These are phyloP conservation scores for Otis tarda DNA, from an alignment of 2,113 vertebrate species.

Conservation along the genomic window DNA sequence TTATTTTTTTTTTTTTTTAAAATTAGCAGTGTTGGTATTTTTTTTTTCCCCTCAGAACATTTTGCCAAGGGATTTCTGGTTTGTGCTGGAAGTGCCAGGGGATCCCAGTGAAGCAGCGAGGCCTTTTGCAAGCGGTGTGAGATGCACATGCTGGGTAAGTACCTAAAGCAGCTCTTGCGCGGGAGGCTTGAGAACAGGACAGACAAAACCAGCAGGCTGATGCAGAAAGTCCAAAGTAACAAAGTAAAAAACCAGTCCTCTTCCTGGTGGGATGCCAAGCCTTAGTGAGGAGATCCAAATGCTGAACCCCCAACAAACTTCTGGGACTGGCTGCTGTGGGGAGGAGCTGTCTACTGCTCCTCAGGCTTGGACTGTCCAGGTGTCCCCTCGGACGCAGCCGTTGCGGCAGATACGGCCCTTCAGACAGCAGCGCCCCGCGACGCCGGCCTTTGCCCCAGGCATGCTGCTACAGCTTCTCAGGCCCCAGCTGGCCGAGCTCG, in stretches of 20 bases:
- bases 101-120: background rate
- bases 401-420: background rate
- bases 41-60: background rate
- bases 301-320: background rate
- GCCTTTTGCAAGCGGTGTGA: rapidly evolving
- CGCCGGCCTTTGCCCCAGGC: background rate
- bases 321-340: background rate
- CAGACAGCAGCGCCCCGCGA: background rate
- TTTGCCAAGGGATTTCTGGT: background rate
- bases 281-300: rapidly evolving
- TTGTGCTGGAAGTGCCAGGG: background rate
- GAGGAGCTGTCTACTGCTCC: background rate
- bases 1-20: background rate
- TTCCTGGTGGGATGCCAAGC: background rate
- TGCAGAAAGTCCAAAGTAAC: background rate
- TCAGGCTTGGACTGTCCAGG: background rate
- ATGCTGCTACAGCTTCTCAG: background rate
- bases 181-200: background rate
- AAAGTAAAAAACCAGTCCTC: background rate
- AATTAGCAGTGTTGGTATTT: background rate
- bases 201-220: background rate
- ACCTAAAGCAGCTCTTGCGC: rapidly evolving
- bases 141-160: background rate
- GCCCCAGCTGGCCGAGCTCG: background rate
- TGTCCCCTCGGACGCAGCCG: too few relatives aligned